Conservation (phyloP, 1,140 invertebrate genomes). For the Anastrepha obliqua region DNA sequence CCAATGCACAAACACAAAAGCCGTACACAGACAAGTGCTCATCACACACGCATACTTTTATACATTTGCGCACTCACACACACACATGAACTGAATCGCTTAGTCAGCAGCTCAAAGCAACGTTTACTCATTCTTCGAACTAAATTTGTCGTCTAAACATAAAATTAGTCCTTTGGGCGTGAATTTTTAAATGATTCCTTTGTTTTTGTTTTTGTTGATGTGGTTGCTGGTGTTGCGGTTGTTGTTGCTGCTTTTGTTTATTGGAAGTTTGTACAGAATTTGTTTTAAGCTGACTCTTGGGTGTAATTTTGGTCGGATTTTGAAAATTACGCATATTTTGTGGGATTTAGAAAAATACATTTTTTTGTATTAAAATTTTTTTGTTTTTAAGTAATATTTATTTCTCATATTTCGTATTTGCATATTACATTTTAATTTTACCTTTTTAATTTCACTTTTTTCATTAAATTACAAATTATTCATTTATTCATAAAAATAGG, state of each 20-base stretch:
- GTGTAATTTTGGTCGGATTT: background rate
- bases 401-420: no score
- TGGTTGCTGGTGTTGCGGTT: background rate
- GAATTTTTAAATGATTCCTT: constrained; percentile 38
- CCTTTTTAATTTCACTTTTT: no score
- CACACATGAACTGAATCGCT: constrained; percentile 4
- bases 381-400: no score
- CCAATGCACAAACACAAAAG: constrained; percentile 50
- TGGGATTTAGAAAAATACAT: background rate
- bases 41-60: background rate
- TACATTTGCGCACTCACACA: background rate
- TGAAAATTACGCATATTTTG: background rate
- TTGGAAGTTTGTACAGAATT: background rate
- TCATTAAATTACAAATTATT: no score
- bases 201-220: constrained; percentile 16
- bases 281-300: constrained; percentile 19
- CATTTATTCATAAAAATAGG: no score
- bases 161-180: constrained; percentile 51
- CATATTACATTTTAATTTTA: no score
- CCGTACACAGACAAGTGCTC: constrained; percentile 13
- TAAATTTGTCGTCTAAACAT: constrained; percentile 50
- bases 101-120: constrained; percentile 23
- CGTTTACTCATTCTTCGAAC: background rate
- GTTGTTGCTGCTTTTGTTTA: background rate
- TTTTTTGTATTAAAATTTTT: no score